A percentile compares a stretch with the other conserved stretches of the same genome.
phyloP scores from a whole-genome alignment of 1,140 invertebrate species.

The Drosophila truncata region DNA sequence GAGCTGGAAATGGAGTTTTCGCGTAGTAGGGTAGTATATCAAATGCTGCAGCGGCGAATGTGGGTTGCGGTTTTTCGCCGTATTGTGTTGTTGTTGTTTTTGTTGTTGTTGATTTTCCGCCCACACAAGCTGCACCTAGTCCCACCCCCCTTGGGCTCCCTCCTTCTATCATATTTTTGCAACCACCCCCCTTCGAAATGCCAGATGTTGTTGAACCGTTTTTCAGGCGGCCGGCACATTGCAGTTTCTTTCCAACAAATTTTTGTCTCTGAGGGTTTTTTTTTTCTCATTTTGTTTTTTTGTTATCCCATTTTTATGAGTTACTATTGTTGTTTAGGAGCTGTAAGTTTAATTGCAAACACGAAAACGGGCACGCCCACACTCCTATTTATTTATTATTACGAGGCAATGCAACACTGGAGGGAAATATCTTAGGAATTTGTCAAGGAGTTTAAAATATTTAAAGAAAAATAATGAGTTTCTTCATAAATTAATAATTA shows the following conservation, averaged over 20 bases:
- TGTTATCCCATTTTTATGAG: constrained; percentile 65
- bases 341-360: constrained; percentile 79
- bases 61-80: constrained; percentile 65
- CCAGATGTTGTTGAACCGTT: constrained; percentile 79
- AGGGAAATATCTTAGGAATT: constrained; percentile 13
- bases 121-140: constrained; percentile 36
- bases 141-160: constrained; percentile 3
- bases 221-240: constrained; percentile 53
- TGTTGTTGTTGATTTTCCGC: constrained; percentile 14
- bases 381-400: background rate
- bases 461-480: background rate
- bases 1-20: constrained; percentile 8
- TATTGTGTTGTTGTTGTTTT: constrained; percentile 7
- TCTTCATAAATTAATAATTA: too few species aligned
- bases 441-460: background rate
- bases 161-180: constrained; percentile 6
- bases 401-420: constrained; percentile 15
- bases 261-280: constrained; percentile 32
- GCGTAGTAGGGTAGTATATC: constrained; percentile 81
- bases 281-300: constrained; percentile 31
- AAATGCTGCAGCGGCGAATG: constrained; percentile 72
- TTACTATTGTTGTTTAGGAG: constrained; percentile 71
- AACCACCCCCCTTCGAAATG: constrained; percentile 32
- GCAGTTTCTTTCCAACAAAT: constrained; percentile 66
- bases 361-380: constrained; percentile 43